These are phyloP conservation scores for Rhodeus uyekii DNA, from an alignment of 2,797 vertebrate species.

Conservation along the genomic window DNA sequence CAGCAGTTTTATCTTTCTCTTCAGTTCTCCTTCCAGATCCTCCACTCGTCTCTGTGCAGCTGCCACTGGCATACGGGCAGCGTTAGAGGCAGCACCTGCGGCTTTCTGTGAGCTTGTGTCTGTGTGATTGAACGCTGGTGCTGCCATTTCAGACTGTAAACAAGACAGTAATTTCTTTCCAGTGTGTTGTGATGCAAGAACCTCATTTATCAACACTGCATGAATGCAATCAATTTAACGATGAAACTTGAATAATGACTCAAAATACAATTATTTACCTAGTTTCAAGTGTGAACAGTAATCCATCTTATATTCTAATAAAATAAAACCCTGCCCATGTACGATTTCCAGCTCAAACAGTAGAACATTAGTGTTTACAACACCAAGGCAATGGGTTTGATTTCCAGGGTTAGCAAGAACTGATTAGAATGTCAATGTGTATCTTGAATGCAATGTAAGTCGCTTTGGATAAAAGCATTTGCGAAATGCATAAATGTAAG, in stretches of 20 bases:
- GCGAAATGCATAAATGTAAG: too few species aligned
- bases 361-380: too few species aligned
- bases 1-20: slow-evolving; percentile 88
- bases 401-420: too few species aligned
- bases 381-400: too few species aligned
- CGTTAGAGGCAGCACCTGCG: slow-evolving; percentile 49
- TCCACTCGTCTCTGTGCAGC: slow-evolving; percentile 84
- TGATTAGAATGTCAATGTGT: too few species aligned
- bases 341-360: too few species aligned
- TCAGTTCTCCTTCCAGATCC: slow-evolving; percentile 89
- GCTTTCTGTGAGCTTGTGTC: slow-evolving; percentile 56
- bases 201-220: neutral
- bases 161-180: neutral
- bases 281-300: neutral
- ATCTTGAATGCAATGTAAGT: too few species aligned
- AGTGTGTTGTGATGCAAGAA: neutral
- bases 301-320: neutral
- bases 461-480: too few species aligned
- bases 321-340: neutral
- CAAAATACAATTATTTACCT: neutral
- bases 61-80: slow-evolving; percentile 52
- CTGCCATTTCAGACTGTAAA: slow-evolving; percentile 85
- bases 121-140: slow-evolving; percentile 78
- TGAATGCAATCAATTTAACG: neutral
- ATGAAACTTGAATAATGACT: neutral